phyloP scores from a whole-genome alignment of 2,888 invertebrate species.

The Nemurella pictetii region DNA sequence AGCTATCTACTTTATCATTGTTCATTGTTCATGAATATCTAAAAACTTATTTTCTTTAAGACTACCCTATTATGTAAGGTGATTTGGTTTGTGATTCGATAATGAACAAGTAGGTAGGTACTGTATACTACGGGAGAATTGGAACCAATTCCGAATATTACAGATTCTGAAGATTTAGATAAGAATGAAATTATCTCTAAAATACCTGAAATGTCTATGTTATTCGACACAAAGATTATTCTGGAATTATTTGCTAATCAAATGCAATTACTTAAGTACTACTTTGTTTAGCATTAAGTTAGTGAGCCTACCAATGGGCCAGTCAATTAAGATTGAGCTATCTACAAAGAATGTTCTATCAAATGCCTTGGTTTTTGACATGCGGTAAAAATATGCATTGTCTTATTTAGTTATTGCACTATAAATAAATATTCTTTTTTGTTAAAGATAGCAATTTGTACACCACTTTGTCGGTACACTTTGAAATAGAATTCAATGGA shows the following conservation, averaged over 20 bases:
- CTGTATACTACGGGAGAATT: not conserved
- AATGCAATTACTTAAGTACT: not conserved
- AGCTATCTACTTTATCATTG: not conserved
- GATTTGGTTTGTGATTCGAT: not conserved
- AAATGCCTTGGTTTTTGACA: not conserved
- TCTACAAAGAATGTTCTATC: not conserved
- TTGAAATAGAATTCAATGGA: not conserved
- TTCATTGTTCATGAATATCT: not conserved
- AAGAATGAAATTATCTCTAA: not conserved
- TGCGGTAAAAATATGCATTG: not conserved
- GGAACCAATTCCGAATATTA: not conserved
- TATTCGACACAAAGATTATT: not conserved
- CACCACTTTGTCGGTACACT: not conserved
- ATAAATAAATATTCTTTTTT: not conserved
- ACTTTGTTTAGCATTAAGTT: not conserved
- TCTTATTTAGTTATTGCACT: not conserved
- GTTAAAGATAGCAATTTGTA: not conserved
- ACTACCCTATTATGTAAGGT: not conserved
- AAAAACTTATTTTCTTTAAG: not conserved
- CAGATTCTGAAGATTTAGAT: not conserved
- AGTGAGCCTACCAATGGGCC: not conserved
- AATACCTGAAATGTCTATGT: not conserved
- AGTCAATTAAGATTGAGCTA: not conserved
- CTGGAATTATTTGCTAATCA: not conserved
- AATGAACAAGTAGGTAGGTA: not conserved